Evolutionary conservation across 2,797 vertebrate genomes (phyloP).

Genomic region (Pseudochirops corinnae): DNA sequence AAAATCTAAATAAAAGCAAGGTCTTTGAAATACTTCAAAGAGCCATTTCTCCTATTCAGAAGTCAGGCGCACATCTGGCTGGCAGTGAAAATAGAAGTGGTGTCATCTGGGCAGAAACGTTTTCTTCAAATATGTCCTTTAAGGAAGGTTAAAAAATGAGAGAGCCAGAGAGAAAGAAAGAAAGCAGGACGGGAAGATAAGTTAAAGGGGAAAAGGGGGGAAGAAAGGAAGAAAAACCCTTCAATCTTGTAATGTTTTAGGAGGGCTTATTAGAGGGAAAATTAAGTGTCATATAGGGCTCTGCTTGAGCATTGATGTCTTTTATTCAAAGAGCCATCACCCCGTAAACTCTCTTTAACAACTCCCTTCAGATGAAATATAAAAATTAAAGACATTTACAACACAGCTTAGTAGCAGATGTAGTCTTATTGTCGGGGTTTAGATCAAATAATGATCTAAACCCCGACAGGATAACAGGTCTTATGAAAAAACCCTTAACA

Average conservation of each 20-base stretch:
- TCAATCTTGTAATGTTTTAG: conserved; percentile 86
- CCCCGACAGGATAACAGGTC: conserved; percentile 85
- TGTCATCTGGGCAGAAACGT: conserved; percentile 84
- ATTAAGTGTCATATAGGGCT: conserved; percentile 87
- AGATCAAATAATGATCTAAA: conserved; percentile 89
- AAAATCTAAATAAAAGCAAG: conserved; percentile 82
- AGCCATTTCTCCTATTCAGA: conserved; percentile 83
- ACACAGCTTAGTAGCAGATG: conserved; percentile 91
- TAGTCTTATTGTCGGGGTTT: conserved; percentile 85
- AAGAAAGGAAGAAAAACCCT: conserved; percentile 45
- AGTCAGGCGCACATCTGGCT: conserved; percentile 85
- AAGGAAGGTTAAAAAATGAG: conserved; percentile 67
- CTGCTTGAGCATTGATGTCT: conserved; percentile 84
- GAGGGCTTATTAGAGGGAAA: conserved; percentile 87
- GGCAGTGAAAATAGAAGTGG: conserved; percentile 84
- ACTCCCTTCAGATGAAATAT: conserved; percentile 89
- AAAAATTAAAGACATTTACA: conserved; percentile 91
- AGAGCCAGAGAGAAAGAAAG: conserved; percentile 42
- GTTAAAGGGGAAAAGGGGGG: conserved; percentile 70
- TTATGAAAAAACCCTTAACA: conserved; percentile 85
- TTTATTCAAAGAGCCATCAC: conserved; percentile 89
- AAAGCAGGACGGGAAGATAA: conserved; percentile 53
- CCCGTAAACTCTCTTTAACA: conserved; percentile 88
- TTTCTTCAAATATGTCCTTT: conserved; percentile 82
- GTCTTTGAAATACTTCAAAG: conserved; percentile 87